Percentiles rank a stretch among this genome's conserved stretches.
Evolutionary conservation across 2,797 vertebrate species (phyloP).

Genomic region (Leptodactylus fallax): DNA sequence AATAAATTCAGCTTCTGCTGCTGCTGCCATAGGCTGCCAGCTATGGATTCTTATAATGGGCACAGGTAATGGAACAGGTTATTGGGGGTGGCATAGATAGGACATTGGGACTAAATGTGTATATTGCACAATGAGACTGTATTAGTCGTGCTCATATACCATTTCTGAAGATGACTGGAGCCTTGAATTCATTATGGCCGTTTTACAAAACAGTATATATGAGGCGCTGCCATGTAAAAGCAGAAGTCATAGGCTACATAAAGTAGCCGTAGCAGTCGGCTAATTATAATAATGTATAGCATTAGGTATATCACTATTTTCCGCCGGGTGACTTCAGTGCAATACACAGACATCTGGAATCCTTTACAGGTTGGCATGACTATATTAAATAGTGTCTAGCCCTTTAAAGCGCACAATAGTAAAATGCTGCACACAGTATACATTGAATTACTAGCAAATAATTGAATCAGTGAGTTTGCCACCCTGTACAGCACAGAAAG

Average conservation of each 20-base stretch:
- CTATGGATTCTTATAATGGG: background rate
- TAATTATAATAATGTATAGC: background rate
- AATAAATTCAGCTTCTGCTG: background rate
- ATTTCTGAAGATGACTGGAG: background rate
- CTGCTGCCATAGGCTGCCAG: background rate
- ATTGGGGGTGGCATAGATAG: background rate
- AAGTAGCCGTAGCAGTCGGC: background rate
- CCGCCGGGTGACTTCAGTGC: background rate
- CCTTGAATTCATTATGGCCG: background rate
- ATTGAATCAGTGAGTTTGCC: slow-evolving; percentile 65
- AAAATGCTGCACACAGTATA: slow-evolving; percentile 60
- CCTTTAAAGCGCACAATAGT: slow-evolving; percentile 59
- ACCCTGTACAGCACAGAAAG: slow-evolving; percentile 63
- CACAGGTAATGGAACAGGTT: background rate
- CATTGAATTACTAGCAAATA: slow-evolving; percentile 64
- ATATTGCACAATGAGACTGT: background rate
- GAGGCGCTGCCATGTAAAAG: background rate
- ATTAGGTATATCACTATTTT: background rate
- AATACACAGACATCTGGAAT: slow-evolving; percentile 10
- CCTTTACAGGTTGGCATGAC: background rate
- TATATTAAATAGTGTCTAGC: slow-evolving; percentile 41
- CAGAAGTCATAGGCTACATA: background rate
- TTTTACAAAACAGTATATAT: background rate
- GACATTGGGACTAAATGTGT: background rate
- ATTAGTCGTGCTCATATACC: background rate